A percentile compares a stretch with the other conserved stretches of the same genome.
Evolutionary conservation across 1,140 invertebrate genomes (phyloP).

Genomic region (Drosophila gunungcola): DNA sequence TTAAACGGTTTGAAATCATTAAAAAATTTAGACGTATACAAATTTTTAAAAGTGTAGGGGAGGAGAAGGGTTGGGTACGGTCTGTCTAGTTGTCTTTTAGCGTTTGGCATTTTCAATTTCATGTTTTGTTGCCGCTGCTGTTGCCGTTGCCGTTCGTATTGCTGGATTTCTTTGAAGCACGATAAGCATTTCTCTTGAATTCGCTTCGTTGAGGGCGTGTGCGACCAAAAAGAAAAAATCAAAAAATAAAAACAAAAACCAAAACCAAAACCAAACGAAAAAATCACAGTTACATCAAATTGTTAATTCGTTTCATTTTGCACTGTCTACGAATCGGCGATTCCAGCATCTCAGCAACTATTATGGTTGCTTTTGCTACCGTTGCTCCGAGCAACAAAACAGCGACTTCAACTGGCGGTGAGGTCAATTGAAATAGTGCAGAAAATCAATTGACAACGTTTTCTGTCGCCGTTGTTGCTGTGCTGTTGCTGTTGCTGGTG

Average conservation of each 20-base stretch:
- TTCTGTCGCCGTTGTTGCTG: constrained; percentile 38
- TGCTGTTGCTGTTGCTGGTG: neutral
- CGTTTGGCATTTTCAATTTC: constrained; percentile 82
- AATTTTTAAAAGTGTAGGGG: neutral
- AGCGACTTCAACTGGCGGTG: constrained; percentile 47
- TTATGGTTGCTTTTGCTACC: constrained; percentile 71
- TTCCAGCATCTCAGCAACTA: constrained; percentile 33
- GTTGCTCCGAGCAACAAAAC: constrained; percentile 50
- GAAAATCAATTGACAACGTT: constrained; percentile 83
- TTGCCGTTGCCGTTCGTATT: constrained; percentile 56
- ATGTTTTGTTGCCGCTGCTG: constrained; percentile 62
- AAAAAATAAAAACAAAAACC: constrained; percentile 1
- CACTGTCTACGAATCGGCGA: constrained; percentile 58
- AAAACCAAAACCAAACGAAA: constrained; percentile 28
- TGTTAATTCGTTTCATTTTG: constrained; percentile 83
- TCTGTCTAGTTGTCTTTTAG: constrained; percentile 76
- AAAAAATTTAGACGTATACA: too few relatives aligned
- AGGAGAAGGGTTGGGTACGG: constrained; percentile 38
- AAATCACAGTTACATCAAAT: constrained; percentile 83
- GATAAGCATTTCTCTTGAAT: constrained; percentile 83
- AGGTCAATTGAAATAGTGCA: constrained; percentile 83
- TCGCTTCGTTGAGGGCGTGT: constrained; percentile 80
- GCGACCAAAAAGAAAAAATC: constrained; percentile 26
- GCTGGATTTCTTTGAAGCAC: constrained; percentile 79
- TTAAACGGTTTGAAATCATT: too few relatives aligned